Base-by-base conservation (phyloP, 2,113 vertebrate species). In the Gobiocypris rarus region DNA sequence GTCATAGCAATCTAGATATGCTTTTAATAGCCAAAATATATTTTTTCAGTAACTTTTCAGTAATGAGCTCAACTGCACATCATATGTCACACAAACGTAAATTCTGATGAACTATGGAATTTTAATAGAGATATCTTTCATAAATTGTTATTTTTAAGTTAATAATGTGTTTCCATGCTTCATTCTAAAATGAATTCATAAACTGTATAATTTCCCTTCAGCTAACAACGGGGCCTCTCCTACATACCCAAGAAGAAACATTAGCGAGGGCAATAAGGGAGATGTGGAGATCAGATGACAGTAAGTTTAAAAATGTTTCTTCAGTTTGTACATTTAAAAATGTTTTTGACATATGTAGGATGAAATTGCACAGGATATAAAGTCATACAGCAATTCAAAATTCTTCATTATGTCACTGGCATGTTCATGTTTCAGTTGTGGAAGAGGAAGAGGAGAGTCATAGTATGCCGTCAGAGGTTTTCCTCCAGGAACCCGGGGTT, bases 261-360 rank as follows among this genome's bases (percentile, higher is more conserved):
- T 14, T 48, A 86, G 89, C 78, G 90, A 92, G 85, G 83, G 86
- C 56, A 61, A 79, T 84, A 83, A 82, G 90, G 91, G 19, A 91
- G 81, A 96, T 96, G 95, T 94, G 84, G 92, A 95, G 95, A 90
- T 92, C 94, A 84, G 91, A 91, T 43, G 94, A 96, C 87, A 92
- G 95, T 96, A 85, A 93, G 91, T 70, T 52, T 22, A 54, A 22
- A n/a, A 7, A 54, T 69, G 61, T 54, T 58, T 79, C 9, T 78
- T 76, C 0, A 77, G 65, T 3, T 69, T n/a, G 31, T 38, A 5
- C 17, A 38, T 67, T 38, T 15, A 50, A 22, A 45, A 73, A 73
- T 48, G n/a, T 28, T 26, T 28, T 74, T 50, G 13, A 28, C 73
- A 31, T 50, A 50, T 17, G 11, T 75, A 52, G 24, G 22, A 26